Base-by-base conservation (phyloP, 2,888 invertebrate species). In the Lamellibrachia columna region DNA sequence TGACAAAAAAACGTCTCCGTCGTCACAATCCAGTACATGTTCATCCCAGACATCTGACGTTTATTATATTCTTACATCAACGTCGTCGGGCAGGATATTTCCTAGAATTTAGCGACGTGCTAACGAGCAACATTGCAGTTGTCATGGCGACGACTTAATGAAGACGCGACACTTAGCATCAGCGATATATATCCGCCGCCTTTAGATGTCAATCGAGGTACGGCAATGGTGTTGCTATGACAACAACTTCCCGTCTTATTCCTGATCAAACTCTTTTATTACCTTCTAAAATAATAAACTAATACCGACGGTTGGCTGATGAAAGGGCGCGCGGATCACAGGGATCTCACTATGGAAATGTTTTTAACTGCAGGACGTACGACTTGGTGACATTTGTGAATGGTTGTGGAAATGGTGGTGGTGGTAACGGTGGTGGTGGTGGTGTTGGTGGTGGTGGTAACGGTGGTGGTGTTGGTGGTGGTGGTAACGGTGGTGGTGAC, bases 91-190 rank as follows among this genome's bases (percentile, higher is more conserved):
- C 75, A 15, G 75, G 4, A 15, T 22, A 22, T 75, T 75, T 75
- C 75, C 75, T 75, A 75, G 75, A 75, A 75, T 15, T 6, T 22
- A 75, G 75, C 22, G 75, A 3, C 75, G 22, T 1, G 75, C 75
- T 75, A 75, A 75, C 75, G 75, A 75, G 15, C 75, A 75, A 22
- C 75, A 0, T 6, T 75, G 22, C 22, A 11, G 75, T 75, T 15
- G 75, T 75, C 75, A 75, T 75, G 75, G 75, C 15, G 75, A 75
- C 75, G 75, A 75, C 75, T 75, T 75, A 75, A 75, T 75, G 75
- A 75, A 75, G 75, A 75, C 1, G 15, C 75, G 75, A 75, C 75
- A 75, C 75, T 22, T 75, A 15, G 15, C 75, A 75, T 22, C 75
- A 75, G 22, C 75, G 75, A 75, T 6, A 15, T 3, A 75, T 15